These are phyloP conservation scores for Panopea generosa DNA, from an alignment of 2,888 invertebrate species.

Conservation along the genomic window DNA sequence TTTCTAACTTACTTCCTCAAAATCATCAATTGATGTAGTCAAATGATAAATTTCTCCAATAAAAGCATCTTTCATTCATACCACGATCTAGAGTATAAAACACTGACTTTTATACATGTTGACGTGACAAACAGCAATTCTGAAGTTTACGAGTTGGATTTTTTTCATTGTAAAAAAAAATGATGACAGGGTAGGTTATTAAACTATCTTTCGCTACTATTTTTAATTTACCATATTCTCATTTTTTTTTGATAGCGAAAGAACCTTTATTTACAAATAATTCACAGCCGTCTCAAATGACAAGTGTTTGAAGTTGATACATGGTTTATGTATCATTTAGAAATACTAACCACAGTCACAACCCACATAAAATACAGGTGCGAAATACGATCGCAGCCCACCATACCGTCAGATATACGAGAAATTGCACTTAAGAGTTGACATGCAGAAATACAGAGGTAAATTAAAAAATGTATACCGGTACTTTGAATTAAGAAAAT, in stretches of 20 bases:
- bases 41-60: too few relatives aligned
- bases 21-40: too few relatives aligned
- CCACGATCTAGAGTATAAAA: too few relatives aligned
- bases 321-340: neutral
- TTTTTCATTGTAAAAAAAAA: neutral
- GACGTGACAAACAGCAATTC: too few relatives aligned
- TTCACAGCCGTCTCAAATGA: neutral
- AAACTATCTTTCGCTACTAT: neutral
- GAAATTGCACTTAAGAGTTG: too few relatives aligned
- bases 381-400: neutral
- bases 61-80: too few relatives aligned
- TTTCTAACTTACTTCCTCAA: too few relatives aligned
- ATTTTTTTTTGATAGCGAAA: neutral
- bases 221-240: neutral
- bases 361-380: conserved; percentile 2
- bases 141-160: too few relatives aligned
- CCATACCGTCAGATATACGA: neutral
- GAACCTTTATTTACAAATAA: neutral
- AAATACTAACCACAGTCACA: neutral
- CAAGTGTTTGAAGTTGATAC: conserved; percentile 1
- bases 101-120: too few relatives aligned
- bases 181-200: neutral
- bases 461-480: too few relatives aligned
- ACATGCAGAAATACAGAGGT: too few relatives aligned
- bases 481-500: too few relatives aligned